Conservation (phyloP, 2,113 vertebrate genomes). For the Hymenochirus boettgeri region DNA sequence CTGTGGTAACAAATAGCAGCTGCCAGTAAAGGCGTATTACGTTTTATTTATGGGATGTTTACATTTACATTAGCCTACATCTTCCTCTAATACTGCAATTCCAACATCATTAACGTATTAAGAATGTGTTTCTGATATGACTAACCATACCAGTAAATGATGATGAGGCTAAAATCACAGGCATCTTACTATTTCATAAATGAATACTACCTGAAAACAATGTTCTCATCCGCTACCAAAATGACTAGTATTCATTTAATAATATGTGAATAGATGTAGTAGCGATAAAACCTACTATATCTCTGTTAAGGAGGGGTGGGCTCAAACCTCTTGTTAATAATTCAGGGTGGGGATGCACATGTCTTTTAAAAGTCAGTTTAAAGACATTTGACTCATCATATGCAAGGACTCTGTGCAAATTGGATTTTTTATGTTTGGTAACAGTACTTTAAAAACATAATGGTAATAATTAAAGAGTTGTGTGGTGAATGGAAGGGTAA, state of each 20-base stretch:
- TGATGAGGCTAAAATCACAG: conserved; percentile 12
- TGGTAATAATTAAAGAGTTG: too few species aligned
- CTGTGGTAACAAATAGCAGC: conserved; percentile 29
- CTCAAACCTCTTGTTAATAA: too few species aligned
- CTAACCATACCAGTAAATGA: conserved; percentile 29
- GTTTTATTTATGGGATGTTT: conserved; percentile 26
- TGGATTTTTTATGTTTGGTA: too few species aligned
- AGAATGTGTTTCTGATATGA: conserved; percentile 24
- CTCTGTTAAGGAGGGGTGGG: too few species aligned
- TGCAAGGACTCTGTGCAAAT: too few species aligned
- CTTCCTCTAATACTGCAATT: conserved; percentile 24
- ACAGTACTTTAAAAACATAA: too few species aligned
- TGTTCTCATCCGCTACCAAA: neutral
- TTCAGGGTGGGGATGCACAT: too few species aligned
- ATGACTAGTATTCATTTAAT: neutral
- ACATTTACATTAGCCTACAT: conserved; percentile 30
- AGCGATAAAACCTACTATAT: too few species aligned
- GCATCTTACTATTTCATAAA: conserved; percentile 15
- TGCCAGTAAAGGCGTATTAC: conserved; percentile 34
- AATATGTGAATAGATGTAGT: too few species aligned
- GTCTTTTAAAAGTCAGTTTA: too few species aligned
- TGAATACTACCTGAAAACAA: neutral
- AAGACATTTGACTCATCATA: too few species aligned
- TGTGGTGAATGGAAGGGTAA: too few species aligned
- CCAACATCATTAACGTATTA: conserved; percentile 26